Conservation (phyloP, 2,113 vertebrate genomes). For the Brevimyrus niger region DNA sequence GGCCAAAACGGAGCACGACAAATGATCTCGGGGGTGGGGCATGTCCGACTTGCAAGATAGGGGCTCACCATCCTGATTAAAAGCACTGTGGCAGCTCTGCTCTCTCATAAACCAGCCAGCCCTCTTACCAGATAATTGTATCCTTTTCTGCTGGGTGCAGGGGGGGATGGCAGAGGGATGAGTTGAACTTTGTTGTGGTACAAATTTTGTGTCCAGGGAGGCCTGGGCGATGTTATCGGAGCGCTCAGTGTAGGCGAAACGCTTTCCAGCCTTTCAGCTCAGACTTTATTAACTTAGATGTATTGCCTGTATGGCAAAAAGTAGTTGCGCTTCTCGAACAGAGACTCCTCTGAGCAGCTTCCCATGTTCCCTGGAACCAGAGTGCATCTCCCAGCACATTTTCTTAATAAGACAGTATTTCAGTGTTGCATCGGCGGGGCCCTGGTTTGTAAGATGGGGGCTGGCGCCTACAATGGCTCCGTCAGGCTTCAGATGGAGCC, state of each 20-base stretch:
- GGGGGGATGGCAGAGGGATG: background rate
- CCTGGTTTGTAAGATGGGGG: background rate
- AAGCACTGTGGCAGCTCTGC: slow-evolving; percentile 15
- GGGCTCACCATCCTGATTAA: slow-evolving; percentile 28
- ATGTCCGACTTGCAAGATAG: slow-evolving; percentile 23
- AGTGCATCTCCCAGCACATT: background rate
- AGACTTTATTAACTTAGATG: background rate
- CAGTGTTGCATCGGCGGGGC: background rate
- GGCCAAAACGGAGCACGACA: slow-evolving; percentile 22
- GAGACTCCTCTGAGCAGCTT: background rate
- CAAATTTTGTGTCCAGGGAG: background rate
- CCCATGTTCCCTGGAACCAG: background rate
- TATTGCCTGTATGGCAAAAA: background rate
- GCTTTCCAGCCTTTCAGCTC: slow-evolving; percentile 1
- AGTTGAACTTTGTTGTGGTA: slow-evolving; percentile 25
- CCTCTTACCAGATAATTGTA: slow-evolving; percentile 17
- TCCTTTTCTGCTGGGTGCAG: background rate
- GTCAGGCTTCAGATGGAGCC: background rate
- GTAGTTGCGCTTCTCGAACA: background rate
- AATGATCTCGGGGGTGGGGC: slow-evolving; percentile 14
- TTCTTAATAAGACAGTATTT: slow-evolving; percentile 1
- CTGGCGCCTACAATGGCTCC: background rate
- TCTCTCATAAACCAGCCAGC: slow-evolving; percentile 21
- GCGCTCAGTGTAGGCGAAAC: background rate
- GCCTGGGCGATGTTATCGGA: slow-evolving; percentile 13